A percentile compares a stretch with the other conserved stretches of the same genome.
Evolutionary conservation across 2,113 vertebrate genomes (phyloP).

Genomic region (Apistogramma diplotaenia): DNA sequence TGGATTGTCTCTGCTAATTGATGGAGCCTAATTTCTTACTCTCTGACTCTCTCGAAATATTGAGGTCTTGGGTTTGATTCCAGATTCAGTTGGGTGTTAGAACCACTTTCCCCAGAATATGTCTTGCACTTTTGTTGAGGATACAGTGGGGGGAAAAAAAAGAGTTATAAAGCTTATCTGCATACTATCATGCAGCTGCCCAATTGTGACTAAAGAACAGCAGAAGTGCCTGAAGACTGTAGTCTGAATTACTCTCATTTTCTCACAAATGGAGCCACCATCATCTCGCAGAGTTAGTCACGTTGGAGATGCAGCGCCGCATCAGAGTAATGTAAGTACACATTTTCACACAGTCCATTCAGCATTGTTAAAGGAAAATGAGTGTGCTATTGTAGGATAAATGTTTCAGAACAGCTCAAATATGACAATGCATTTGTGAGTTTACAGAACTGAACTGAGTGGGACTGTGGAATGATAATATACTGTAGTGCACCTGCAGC

Average conservation of each 20-base stretch:
- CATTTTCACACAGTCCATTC: background rate
- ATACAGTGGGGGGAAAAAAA: background rate
- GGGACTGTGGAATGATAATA: background rate
- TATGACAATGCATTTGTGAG: background rate
- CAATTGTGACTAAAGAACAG: constrained; percentile 53
- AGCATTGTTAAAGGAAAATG: background rate
- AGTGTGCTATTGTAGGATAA: background rate
- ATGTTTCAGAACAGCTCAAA: background rate
- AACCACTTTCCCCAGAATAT: no score
- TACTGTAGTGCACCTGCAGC: background rate
- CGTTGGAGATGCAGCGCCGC: background rate
- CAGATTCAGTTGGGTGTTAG: background rate
- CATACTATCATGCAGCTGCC: constrained; percentile 3
- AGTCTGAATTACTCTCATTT: constrained; percentile 65
- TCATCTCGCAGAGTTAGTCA: background rate
- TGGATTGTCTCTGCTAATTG: background rate
- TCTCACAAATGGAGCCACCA: constrained; percentile 44
- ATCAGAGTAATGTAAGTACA: background rate
- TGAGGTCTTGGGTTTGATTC: background rate
- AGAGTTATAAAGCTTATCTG: background rate
- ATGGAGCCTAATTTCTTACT: no score
- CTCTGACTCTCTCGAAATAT: no score
- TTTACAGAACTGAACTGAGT: background rate
- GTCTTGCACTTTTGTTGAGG: background rate
- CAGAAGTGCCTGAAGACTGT: constrained; percentile 49